These are phyloP conservation scores for Gnatocerus cornutus DNA, from an alignment of 2,888 invertebrate species.

Conservation along the genomic window DNA sequence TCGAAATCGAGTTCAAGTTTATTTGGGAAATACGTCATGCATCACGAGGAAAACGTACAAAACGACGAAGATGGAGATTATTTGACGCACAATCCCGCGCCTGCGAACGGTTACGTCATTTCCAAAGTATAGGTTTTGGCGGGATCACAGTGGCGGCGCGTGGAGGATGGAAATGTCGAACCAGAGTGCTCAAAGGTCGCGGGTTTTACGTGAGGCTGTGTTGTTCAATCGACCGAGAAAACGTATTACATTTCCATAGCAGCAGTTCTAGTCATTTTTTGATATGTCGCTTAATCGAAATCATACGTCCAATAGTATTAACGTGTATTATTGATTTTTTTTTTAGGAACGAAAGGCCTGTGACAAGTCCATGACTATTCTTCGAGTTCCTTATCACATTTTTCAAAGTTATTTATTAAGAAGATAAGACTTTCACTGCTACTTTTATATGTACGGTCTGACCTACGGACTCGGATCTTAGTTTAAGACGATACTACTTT, in stretches of 20 bases:
- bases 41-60: conserved; percentile 53
- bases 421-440: conserved; percentile 35
- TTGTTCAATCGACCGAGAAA: conserved; percentile 15
- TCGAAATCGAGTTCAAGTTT: conserved; percentile 60
- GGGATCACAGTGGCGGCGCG: conserved; percentile 17
- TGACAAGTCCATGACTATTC: conserved; percentile 47
- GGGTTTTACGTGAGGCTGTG: conserved; percentile 38
- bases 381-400: conserved; percentile 46
- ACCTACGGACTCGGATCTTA: conserved; percentile 1
- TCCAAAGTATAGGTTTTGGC: conserved; percentile 40
- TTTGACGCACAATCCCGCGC: conserved; percentile 37
- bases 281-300: conserved; percentile 41
- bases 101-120: conserved; percentile 34
- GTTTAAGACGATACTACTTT: conserved; percentile 36
- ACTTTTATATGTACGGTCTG: conserved; percentile 18
- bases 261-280: conserved; percentile 46
- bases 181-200: conserved; percentile 26
- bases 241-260: conserved; percentile 39
- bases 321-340: conserved; percentile 39
- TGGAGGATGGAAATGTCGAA: conserved; percentile 18
- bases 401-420: conserved; percentile 38
- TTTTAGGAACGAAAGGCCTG: conserved; percentile 29
- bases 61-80: conserved; percentile 54
- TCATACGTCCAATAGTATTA: conserved; percentile 44
- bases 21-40: conserved; percentile 61